Conservation (phyloP, 2,797 vertebrate species). For the Linurgus olivaceus region DNA sequence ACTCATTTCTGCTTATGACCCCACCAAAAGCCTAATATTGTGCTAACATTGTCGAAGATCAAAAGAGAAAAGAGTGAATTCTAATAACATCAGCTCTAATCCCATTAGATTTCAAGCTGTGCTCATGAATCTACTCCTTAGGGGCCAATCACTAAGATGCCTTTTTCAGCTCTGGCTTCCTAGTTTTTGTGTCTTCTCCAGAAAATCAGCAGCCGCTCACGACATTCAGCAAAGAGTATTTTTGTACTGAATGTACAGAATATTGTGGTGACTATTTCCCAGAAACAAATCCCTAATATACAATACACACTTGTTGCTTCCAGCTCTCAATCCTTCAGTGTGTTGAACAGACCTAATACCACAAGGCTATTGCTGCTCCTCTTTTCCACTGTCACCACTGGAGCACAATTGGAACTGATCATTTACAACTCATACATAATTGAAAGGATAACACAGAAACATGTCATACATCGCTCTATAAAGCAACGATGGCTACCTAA, state of each 20-base stretch:
- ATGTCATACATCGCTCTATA: neutral
- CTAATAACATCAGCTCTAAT: neutral
- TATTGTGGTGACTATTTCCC: neutral
- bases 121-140: neutral
- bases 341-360: neutral
- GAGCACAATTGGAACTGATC: neutral
- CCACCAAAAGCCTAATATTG: neutral
- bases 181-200: neutral
- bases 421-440: neutral
- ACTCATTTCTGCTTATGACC: neutral
- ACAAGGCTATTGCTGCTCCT: neutral
- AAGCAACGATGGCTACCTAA: neutral
- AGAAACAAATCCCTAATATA: neutral
- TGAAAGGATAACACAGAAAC: neutral
- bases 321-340: neutral
- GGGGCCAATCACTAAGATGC: neutral
- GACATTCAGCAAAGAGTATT: neutral
- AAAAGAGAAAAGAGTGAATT: neutral
- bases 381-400: neutral
- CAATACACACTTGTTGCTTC: neutral
- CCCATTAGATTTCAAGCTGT: conserved; percentile 11
- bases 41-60: neutral
- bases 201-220: neutral
- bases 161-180: neutral
- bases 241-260: neutral